phyloP scores from a whole-genome alignment of 2,113 vertebrate genomes.

The Chaetops frenatus region DNA sequence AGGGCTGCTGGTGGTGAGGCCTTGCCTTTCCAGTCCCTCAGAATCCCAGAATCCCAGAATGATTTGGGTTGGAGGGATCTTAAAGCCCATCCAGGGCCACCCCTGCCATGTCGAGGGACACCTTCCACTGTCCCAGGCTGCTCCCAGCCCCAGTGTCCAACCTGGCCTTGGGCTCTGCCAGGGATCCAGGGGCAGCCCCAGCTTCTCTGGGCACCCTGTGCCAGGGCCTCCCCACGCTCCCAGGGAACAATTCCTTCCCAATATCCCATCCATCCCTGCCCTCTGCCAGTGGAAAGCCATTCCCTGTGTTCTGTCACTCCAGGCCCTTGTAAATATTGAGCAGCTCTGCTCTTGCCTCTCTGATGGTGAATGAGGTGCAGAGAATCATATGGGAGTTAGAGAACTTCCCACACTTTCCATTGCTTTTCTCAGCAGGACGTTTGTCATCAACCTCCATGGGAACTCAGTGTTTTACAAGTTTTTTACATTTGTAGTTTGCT shows the following conservation, averaged over 20 bases:
- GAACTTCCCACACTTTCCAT: background rate
- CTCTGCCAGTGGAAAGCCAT: background rate
- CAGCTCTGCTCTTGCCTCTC: background rate
- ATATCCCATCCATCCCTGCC: accelerated
- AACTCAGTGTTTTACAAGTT: accelerated
- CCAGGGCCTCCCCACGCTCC: background rate
- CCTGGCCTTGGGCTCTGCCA: background rate
- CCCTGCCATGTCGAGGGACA: background rate
- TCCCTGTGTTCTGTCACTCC: background rate
- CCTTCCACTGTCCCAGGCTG: accelerated
- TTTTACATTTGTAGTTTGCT: background rate
- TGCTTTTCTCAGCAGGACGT: background rate
- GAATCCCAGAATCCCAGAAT: background rate
- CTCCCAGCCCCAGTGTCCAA: accelerated
- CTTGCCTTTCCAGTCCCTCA: background rate
- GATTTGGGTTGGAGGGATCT: background rate
- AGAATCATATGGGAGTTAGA: background rate
- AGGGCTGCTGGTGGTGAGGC: background rate
- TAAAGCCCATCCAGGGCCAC: accelerated
- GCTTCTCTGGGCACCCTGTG: background rate
- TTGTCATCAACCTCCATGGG: background rate
- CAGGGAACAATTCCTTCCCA: background rate
- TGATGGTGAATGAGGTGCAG: background rate
- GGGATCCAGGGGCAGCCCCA: background rate
- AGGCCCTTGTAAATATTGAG: background rate